These are phyloP conservation scores for Plebejus anna DNA, from an alignment of 2,888 invertebrate species.

Conservation along the genomic window DNA sequence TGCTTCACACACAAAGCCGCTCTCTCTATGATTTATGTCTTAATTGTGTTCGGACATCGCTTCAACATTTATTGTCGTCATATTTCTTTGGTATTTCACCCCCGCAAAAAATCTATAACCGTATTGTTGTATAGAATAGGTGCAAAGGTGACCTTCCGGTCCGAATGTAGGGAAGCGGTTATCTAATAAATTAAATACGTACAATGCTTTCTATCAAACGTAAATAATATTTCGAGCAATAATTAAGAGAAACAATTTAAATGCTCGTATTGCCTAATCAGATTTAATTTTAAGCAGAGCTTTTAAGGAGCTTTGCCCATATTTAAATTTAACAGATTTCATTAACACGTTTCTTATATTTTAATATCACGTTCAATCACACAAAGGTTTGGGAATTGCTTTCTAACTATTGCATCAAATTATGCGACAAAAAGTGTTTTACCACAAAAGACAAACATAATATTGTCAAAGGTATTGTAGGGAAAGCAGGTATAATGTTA, in stretches of 20 bases:
- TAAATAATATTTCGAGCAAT: background rate
- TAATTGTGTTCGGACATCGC: slow-evolving; percentile 59
- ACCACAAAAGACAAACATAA: slow-evolving; percentile 15
- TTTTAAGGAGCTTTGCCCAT: background rate
- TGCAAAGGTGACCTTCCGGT: slow-evolving; percentile 18
- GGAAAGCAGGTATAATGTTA: slow-evolving; percentile 43
- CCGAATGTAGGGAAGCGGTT: slow-evolving; percentile 4
- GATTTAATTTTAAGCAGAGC: background rate
- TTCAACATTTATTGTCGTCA: slow-evolving; percentile 58
- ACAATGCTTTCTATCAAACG: slow-evolving; percentile 4
- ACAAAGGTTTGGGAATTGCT: background rate
- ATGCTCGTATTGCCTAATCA: background rate
- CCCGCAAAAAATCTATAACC: slow-evolving; percentile 10
- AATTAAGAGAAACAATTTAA: background rate
- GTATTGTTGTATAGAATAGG: slow-evolving; percentile 19
- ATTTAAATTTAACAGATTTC: background rate
- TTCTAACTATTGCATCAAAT: background rate
- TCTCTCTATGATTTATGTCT: slow-evolving; percentile 75
- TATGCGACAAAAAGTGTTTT: slow-evolving; percentile 9
- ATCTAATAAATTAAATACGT: slow-evolving; percentile 12
- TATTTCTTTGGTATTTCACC: slow-evolving; percentile 50
- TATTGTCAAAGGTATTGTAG: slow-evolving; percentile 30
- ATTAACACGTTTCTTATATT: background rate
- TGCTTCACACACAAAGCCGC: slow-evolving; percentile 68
- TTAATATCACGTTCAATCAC: too few relatives aligned